Evolutionary conservation across 2,888 invertebrate genomes (phyloP), one percentile per base, ranked within the genome.

Genomic region (Crepidodera aurea): DNA sequence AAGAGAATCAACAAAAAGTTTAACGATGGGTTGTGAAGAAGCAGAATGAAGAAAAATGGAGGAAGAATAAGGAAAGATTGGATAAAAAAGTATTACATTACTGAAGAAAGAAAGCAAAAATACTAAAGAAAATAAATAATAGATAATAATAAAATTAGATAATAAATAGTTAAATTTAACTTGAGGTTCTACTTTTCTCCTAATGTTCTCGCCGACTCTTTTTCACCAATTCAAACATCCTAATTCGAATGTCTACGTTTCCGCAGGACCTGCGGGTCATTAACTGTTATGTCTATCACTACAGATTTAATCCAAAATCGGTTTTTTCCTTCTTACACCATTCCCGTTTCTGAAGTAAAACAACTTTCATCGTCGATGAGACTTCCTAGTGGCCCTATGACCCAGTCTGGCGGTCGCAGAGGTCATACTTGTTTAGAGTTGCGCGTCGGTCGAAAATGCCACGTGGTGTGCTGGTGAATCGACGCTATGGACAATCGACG

Each of bases 311-410:
- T 39, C n/a, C 5, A 1, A 39, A 39, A 39, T 39, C 39, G 39
- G 13, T 39, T 39, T 10, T 12, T 39, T 1, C 39, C 39, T 16
- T 12, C n/a, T 12, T 2, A 2, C 37, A 5, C 37, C 3, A 37
- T 18, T n/a, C 25, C n/a, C n/a, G 1, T 10, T 48, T 42, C 15
- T 8, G 3, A 46, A 40, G 19, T 16, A 15, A 53, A 53, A 53
- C 25, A 53, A 40, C 15, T 27, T 19, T 22, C 40, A 4, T 34
- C 27, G 6, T 53, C 27, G 18, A 22, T 37, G 15, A 40, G 16
- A 53, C 25, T 60, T 25, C 10, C 22, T 27, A 22, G 46, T 40
- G 48, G 13, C 44, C 39, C 39, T 37, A 34, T 54, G 58, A 58
- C 54, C 62, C 42, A 58, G 40, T 58, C 39, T 12, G 27, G 32